phyloP scores from a whole-genome alignment of 2,797 vertebrate species.

The Paratrypauchen microcephalus region DNA sequence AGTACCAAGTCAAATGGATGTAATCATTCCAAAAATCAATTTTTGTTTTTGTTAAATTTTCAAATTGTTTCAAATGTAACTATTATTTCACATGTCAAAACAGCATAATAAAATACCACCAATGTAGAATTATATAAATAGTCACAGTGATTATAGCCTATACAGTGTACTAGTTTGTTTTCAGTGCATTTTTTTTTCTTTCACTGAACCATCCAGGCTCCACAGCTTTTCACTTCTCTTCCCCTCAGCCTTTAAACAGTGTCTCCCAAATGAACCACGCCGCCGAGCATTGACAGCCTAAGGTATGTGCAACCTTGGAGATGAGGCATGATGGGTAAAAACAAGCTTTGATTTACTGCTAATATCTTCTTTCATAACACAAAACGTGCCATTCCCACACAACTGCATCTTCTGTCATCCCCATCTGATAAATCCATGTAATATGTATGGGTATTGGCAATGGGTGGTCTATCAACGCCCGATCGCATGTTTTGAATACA shows the following conservation, averaged over 20 bases:
- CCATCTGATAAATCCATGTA: slow-evolving; percentile 4
- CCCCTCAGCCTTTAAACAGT: slow-evolving; percentile 17
- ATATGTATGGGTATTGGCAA: not conserved
- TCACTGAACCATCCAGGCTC: not conserved
- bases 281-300: slow-evolving; percentile 46
- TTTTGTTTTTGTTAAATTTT: too few species aligned
- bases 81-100: too few species aligned
- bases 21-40: too few species aligned
- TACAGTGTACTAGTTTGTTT: too few species aligned
- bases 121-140: too few species aligned
- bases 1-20: too few species aligned
- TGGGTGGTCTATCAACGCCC: not conserved
- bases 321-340: not conserved
- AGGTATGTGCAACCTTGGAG: slow-evolving; percentile 15
- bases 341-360: slow-evolving; percentile 11
- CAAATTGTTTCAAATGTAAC: too few species aligned
- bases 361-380: not conserved
- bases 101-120: too few species aligned
- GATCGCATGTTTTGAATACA: slow-evolving; percentile 22
- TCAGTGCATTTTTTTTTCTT: not conserved
- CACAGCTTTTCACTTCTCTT: not conserved
- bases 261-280: slow-evolving; percentile 36
- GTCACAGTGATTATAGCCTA: too few species aligned
- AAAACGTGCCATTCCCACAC: not conserved
- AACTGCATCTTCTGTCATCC: not conserved